Evolutionary conservation across 2,113 vertebrate genomes (phyloP), one percentile per base, ranked within the genome.

Genomic region (Pseudopipra pipra): DNA sequence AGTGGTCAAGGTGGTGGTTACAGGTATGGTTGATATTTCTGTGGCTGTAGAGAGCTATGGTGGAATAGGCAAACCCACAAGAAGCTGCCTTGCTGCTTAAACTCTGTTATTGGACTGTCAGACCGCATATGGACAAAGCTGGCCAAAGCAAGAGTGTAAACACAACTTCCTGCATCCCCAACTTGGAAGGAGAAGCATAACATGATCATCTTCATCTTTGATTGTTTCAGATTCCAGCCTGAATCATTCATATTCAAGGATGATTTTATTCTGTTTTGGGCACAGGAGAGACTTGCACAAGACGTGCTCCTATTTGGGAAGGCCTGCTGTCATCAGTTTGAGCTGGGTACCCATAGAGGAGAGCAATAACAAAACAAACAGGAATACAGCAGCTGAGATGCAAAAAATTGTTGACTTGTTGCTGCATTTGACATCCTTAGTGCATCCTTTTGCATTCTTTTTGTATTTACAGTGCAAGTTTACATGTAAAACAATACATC

Each of bases 1-100:
- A 28, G 33, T 51, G 30, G 23, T 61, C 0, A 0, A 49, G 20
- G 37, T 80, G 55, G 12, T 55, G 12, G 2, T 54, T 49, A 30
- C 6, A 62, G 27, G 28, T 73, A 11, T 74, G 43, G 8, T 22
- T 82, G 67, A 10, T 41, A 44, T 46, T 87, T 90, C 49, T 83
- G n/a, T 85, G 54, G n/a, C 62, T 68, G 31, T 52, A 63, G 37
- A 72, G 65, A 77, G 5, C 27, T 84, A 1, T 25, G 47, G 16
- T 63, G 35, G 14, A 58, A 18, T 39, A 59, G 30, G 20, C 37
- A 87, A n/a, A 35, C 39, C 35, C 55, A 62, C 8, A 22, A 76
- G n/a, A 76, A 79, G 46, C 39, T 81, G 15, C 20, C 5, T 11
- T 86, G 46, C 31, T 76, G 25, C n/a, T 79, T 16, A 49, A 11